Evolutionary conservation across 2,113 vertebrate genomes (phyloP), one percentile per base, ranked within the genome.

Genomic region (Gopherus evgoodei): DNA sequence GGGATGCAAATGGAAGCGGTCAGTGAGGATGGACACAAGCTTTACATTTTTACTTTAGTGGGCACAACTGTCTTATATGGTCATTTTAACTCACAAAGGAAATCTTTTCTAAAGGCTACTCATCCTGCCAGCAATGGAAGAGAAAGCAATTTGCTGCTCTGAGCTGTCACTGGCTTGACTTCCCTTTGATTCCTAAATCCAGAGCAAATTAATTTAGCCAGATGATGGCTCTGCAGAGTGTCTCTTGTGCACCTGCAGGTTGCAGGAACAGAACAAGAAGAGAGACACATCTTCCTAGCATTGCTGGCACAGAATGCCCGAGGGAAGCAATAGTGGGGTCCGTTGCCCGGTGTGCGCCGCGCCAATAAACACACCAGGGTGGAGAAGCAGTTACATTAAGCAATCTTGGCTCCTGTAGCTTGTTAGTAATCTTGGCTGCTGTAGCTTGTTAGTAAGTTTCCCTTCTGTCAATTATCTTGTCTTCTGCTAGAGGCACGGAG

Each of bases 41-140:
- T 38, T 44, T 76, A 42, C 72, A 13, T 76, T 22, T 76, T 44
- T 44, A 76, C 72, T 27, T 44, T 44, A 25, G 11, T 76, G 72
- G 38, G 38, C 21, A 75, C 11, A 75, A 44, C 22, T 7, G 5
- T 3, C 22, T 42, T 75, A 11, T 24, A 42, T 11, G 42, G 38
- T 76, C 11, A 76, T 44, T 76, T 44, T 42, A 76, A 42, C 9
- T 5, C 11, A 24, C 21, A 42, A 85, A 91, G 42, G 85, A 72
- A 7, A 76, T 83, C 72, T 90, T 35, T 2, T 10, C 16, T 80
- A n/a, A 54, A 0, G 0, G 10, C 65, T 88, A 87, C 84, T 76
- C 9, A 50, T 89, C 8, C 53, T 53, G 24, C 2, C 79, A 83
- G 62, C 29, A 42, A 56, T 8, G 47, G 78, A 91, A 81, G 44